phyloP scores from a whole-genome alignment of 2,888 invertebrate genomes.

The Cataglyphis rosenhaueri region DNA sequence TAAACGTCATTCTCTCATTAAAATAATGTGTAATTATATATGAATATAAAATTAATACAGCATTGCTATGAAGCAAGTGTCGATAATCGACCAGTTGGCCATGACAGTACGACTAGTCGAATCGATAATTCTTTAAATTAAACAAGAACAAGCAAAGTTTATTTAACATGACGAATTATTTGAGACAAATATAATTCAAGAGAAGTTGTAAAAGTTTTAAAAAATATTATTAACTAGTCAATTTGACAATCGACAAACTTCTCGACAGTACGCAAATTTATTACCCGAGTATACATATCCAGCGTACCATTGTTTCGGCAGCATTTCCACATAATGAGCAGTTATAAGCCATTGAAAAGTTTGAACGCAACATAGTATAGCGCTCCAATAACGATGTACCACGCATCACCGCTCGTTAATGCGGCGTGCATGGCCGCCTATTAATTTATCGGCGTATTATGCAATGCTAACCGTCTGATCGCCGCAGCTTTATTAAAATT shows the following conservation, averaged over 20 bases:
- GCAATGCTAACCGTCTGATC: slow-evolving; percentile 66
- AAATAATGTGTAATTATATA: slow-evolving; percentile 42
- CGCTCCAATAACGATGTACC: slow-evolving; percentile 64
- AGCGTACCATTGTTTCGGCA: slow-evolving; percentile 7
- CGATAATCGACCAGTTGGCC: not conserved
- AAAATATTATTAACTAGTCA: not conserved
- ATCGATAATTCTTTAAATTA: slow-evolving; percentile 28
- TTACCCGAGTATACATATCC: not conserved
- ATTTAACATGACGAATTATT: not conserved
- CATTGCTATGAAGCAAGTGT: slow-evolving; percentile 8
- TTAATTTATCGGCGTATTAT: slow-evolving; percentile 70
- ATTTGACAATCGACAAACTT: not conserved
- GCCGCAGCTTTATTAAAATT: slow-evolving; percentile 63
- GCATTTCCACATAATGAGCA: slow-evolving; percentile 57
- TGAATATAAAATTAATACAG: slow-evolving; percentile 28
- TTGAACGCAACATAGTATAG: slow-evolving; percentile 45
- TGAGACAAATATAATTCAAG: not conserved
- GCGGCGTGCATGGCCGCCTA: slow-evolving; percentile 39
- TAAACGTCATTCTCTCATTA: slow-evolving; percentile 42
- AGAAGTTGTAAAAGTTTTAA: not conserved
- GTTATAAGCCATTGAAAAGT: slow-evolving; percentile 66
- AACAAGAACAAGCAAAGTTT: not conserved
- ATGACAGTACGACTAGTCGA: not conserved
- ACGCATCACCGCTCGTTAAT: slow-evolving; percentile 56
- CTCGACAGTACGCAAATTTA: slow-evolving; percentile 9